Percentiles rank a stretch among this genome's conserved stretches.
These are phyloP conservation scores for Ceraclea dissimilis DNA, from an alignment of 2,888 invertebrate species.

Conservation along the genomic window DNA sequence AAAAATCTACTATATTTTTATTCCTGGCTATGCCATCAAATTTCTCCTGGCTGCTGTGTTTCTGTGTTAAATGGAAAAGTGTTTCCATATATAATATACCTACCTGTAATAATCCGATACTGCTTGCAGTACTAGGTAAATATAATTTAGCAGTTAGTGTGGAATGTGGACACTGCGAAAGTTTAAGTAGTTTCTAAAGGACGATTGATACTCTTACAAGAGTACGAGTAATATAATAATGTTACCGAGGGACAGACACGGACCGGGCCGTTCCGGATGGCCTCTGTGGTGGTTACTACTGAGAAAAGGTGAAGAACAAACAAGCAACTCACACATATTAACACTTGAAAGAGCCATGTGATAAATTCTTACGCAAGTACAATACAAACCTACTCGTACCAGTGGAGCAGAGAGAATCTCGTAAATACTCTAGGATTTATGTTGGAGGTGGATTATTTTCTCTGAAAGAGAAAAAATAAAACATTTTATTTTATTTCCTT, in stretches of 20 bases:
- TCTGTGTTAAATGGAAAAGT: too few species aligned
- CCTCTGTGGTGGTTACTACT: neutral
- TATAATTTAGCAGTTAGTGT: too few species aligned
- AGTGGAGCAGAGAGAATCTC: neutral
- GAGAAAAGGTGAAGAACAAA: neutral
- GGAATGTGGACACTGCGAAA: too few species aligned
- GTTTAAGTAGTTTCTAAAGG: too few species aligned
- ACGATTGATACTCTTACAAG: too few species aligned
- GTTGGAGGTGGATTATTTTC: neutral
- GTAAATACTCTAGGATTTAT: neutral
- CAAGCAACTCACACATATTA: neutral
- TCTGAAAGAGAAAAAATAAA: neutral
- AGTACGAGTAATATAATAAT: neutral
- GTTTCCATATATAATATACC: too few species aligned
- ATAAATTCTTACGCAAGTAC: slow-evolving; percentile 1
- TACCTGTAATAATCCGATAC: too few species aligned
- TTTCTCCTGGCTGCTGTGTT: too few species aligned
- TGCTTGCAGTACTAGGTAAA: too few species aligned
- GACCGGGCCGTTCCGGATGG: too few species aligned
- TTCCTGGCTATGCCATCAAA: too few species aligned
- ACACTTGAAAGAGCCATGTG: neutral
- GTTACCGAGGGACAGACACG: neutral
- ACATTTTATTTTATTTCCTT: neutral
- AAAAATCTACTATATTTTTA: too few species aligned
- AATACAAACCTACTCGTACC: neutral